Evolutionary conservation across 1,140 invertebrate species (phyloP).

Genomic region (Euglossa dilemma): DNA sequence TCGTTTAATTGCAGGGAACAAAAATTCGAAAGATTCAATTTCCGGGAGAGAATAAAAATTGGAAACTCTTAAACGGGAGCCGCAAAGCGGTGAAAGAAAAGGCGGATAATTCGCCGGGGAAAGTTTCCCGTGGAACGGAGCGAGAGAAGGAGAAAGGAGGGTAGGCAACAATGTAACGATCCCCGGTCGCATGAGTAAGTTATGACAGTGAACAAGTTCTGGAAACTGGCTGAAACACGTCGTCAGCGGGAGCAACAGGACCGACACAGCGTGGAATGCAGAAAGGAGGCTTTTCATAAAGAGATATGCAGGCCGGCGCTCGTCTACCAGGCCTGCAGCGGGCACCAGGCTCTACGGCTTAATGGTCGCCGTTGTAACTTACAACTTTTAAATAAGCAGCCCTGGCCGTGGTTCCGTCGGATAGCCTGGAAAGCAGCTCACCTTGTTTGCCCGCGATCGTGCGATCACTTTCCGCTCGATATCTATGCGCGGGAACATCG

Average conservation of each 20-base stretch:
- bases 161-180: constrained; percentile 9
- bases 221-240: constrained; percentile 62
- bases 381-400: constrained; percentile 78
- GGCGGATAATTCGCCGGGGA: background rate
- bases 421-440: constrained; percentile 69
- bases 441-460: constrained; percentile 62
- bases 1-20: too few species aligned
- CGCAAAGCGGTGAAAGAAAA: too few species aligned
- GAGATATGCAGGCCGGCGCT: constrained; percentile 54
- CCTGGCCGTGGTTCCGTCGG: background rate
- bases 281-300: constrained; percentile 65
- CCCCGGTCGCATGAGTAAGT: constrained; percentile 31
- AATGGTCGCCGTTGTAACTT: constrained; percentile 78
- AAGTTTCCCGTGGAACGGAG: background rate
- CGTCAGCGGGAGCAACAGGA: constrained; percentile 54
- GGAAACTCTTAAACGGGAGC: too few species aligned
- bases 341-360: constrained; percentile 60
- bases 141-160: background rate
- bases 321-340: constrained; percentile 34
- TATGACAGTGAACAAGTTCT: constrained; percentile 52
- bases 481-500: background rate
- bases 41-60: too few species aligned
- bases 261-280: constrained; percentile 65
- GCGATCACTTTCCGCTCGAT: constrained; percentile 63
- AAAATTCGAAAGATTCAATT: too few species aligned